Evolutionary conservation across 2,113 vertebrate genomes (phyloP).

Genomic region (Callospermophilus lateralis): DNA sequence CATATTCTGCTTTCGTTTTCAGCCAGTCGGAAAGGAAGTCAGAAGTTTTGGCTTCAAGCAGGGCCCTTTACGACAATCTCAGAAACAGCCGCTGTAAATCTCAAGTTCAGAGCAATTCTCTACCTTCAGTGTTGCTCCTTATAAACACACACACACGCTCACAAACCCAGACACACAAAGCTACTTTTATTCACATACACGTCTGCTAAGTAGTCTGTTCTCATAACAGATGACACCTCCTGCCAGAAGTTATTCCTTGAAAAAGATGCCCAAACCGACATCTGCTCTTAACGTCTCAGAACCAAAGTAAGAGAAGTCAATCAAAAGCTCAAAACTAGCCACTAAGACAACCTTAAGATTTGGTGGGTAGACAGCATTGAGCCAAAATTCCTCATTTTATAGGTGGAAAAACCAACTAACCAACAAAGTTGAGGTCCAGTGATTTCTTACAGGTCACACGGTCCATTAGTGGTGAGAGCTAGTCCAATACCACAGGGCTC

Average conservation of each 20-base stretch:
- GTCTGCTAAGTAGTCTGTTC: neutral
- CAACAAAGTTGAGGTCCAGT: neutral
- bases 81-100: neutral
- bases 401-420: neutral
- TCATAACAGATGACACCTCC: neutral
- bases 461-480: neutral
- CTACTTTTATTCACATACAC: neutral
- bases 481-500: slow-evolving; percentile 62
- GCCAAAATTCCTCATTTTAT: neutral
- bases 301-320: neutral
- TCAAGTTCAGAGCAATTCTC: neutral
- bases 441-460: slow-evolving; percentile 59
- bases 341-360: neutral
- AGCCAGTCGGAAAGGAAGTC: slow-evolving; percentile 56
- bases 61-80: neutral
- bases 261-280: neutral
- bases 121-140: neutral
- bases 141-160: neutral
- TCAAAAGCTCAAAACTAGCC: neutral
- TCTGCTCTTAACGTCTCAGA: neutral
- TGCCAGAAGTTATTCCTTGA: neutral
- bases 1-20: slow-evolving; percentile 67
- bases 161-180: neutral
- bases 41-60: neutral
- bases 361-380: neutral